A percentile compares a stretch with the other conserved stretches of the same genome.
These are phyloP conservation scores for Plectrocnemia conspersa DNA, from an alignment of 1,140 invertebrate genomes.

Conservation along the genomic window DNA sequence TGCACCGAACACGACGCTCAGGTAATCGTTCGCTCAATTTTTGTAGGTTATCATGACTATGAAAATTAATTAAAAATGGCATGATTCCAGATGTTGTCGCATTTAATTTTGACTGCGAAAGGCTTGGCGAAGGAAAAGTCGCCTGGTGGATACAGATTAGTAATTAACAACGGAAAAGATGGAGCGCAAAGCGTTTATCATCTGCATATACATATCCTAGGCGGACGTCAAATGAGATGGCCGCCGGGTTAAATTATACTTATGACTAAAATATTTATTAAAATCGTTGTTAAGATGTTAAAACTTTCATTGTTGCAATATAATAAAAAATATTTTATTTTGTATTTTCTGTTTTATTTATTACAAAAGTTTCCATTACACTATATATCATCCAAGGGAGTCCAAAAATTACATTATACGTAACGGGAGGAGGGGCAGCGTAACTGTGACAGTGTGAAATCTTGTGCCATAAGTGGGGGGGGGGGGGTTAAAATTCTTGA, in stretches of 20 bases:
- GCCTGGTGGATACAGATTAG: slow-evolving; percentile 55
- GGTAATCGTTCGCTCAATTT: slow-evolving; percentile 37
- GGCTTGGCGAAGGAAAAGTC: slow-evolving; percentile 51
- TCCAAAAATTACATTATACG: too few relatives aligned
- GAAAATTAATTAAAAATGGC: slow-evolving; percentile 8
- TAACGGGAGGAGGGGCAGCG: too few relatives aligned
- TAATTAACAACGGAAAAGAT: slow-evolving; percentile 68
- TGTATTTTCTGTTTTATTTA: too few relatives aligned
- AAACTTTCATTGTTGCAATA: too few relatives aligned
- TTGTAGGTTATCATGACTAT: not conserved
- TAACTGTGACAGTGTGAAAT: too few relatives aligned
- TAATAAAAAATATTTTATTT: too few relatives aligned
- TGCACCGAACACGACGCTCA: slow-evolving; percentile 46
- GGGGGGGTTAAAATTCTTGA: too few relatives aligned
- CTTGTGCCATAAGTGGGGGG: too few relatives aligned
- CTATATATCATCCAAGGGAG: too few relatives aligned
- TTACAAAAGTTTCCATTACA: too few relatives aligned
- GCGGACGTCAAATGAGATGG: slow-evolving; percentile 78
- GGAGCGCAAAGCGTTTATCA: slow-evolving; percentile 72
- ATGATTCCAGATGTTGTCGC: slow-evolving; percentile 55
- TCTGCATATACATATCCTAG: slow-evolving; percentile 70
- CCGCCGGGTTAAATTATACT: slow-evolving; percentile 72
- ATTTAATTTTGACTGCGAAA: slow-evolving; percentile 58
- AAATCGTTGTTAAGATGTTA: too few relatives aligned
- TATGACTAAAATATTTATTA: too few relatives aligned